A percentile compares a stretch with the other conserved stretches of the same genome.
phyloP scores from a whole-genome alignment of 1,140 invertebrate genomes.

The Chrysomallon squamiferum region DNA sequence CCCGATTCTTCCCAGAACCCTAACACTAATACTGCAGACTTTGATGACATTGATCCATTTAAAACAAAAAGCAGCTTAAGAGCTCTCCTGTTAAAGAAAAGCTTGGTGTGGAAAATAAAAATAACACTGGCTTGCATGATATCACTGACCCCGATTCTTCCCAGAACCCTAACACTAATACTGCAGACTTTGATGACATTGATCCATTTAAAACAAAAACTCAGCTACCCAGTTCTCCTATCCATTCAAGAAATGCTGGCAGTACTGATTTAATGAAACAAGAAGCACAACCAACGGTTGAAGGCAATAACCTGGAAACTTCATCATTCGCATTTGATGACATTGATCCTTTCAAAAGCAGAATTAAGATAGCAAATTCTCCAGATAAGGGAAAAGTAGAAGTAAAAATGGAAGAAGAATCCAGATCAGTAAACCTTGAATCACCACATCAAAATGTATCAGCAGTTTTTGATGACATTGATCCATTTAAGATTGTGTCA shows the following conservation, averaged over 20 bases:
- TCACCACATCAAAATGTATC: too few relatives aligned
- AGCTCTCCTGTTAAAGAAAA: neutral
- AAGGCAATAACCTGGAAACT: too few relatives aligned
- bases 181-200: neutral
- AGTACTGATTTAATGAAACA: too few relatives aligned
- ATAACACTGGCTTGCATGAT: too few relatives aligned
- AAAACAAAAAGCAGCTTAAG: neutral
- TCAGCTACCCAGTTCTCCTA: neutral
- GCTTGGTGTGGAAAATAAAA: neutral
- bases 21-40: neutral
- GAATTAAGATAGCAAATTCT: neutral
- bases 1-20: too few relatives aligned
- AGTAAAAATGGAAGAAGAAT: neutral
- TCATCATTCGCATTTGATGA: neutral
- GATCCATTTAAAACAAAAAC: constrained; percentile 1
- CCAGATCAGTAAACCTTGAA: too few relatives aligned
- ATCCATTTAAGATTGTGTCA: neutral
- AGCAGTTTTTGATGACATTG: neutral
- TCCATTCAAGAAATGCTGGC: neutral
- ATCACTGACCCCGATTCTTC: too few relatives aligned
- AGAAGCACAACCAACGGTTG: too few relatives aligned
- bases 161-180: too few relatives aligned
- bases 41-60: constrained; percentile 2
- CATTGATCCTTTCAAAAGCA: constrained; percentile 1
- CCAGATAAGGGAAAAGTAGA: neutral